These are phyloP conservation scores for Melanogrammus aeglefinus DNA, from an alignment of 2,797 vertebrate genomes.

Conservation along the genomic window DNA sequence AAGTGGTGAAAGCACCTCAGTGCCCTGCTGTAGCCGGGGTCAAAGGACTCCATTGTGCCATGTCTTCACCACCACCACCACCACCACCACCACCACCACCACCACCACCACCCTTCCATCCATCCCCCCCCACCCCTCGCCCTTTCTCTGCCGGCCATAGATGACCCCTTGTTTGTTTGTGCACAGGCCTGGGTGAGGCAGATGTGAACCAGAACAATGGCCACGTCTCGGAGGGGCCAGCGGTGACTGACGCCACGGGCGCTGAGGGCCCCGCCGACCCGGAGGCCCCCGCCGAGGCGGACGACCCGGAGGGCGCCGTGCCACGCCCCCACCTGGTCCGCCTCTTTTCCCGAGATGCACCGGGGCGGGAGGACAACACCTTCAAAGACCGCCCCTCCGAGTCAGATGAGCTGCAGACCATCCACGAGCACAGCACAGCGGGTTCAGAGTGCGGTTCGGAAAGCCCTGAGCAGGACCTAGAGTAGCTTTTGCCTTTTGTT, in stretches of 20 bases:
- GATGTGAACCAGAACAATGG: constrained; percentile 98
- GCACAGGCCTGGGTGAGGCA: constrained; percentile 88
- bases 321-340: constrained; percentile 97
- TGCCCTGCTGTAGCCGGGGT: constrained; percentile 34
- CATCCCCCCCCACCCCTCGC: not conserved
- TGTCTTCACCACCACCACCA: constrained; percentile 19
- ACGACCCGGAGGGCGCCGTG: constrained; percentile 77
- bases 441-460: constrained; percentile 83
- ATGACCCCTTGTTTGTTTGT: constrained; percentile 82
- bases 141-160: constrained; percentile 67
- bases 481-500: constrained; percentile 63
- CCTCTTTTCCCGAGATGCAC: constrained; percentile 99
- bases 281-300: constrained; percentile 83
- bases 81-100: constrained; percentile 4
- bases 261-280: constrained; percentile 75
- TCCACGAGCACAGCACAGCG: constrained; percentile 88
- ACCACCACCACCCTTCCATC: not conserved
- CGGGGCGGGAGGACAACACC: constrained; percentile 99
- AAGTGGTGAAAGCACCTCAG: not conserved
- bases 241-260: constrained; percentile 91
- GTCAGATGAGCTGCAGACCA: constrained; percentile 98
- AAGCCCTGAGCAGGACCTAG: constrained; percentile 86
- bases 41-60: constrained; percentile 77
- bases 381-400: constrained; percentile 99
- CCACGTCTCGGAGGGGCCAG: constrained; percentile 83